These are phyloP conservation scores for Corythoichthys intestinalis DNA, from an alignment of 2,113 vertebrate genomes.

Conservation along the genomic window DNA sequence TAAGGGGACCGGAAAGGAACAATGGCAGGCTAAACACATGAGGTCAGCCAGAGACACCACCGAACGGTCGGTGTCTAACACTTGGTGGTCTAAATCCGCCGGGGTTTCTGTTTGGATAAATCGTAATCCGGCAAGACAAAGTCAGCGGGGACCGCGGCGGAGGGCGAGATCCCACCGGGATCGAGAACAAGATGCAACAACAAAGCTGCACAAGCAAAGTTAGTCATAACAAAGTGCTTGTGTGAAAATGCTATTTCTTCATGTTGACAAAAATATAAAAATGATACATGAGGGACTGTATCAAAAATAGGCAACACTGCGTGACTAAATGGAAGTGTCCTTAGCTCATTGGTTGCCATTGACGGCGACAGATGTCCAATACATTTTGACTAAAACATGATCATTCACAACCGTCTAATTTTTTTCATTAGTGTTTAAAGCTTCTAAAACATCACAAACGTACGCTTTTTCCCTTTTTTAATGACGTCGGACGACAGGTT, in stretches of 20 bases:
- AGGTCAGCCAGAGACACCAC: slow-evolving; percentile 62
- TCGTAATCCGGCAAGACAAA: slow-evolving; percentile 52
- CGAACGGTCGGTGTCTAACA: slow-evolving; percentile 56
- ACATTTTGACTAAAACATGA: neutral
- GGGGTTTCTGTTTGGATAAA: slow-evolving; percentile 56
- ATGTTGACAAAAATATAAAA: neutral
- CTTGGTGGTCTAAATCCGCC: slow-evolving; percentile 40
- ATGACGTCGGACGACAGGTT: neutral
- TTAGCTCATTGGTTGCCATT: no score
- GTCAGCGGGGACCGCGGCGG: slow-evolving; percentile 45
- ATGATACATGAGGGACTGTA: neutral
- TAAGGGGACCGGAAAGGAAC: slow-evolving; percentile 63
- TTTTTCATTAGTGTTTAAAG: neutral
- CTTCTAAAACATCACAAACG: neutral
- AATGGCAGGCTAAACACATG: slow-evolving; percentile 77
- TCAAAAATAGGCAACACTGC: no score
- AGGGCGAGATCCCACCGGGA: slow-evolving; percentile 36
- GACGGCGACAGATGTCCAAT: no score
- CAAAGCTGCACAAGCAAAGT: slow-evolving; percentile 52
- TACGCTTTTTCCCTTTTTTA: neutral
- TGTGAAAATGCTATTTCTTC: neutral
- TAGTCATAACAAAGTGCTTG: slow-evolving; percentile 6
- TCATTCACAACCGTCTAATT: neutral
- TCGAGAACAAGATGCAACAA: slow-evolving; percentile 39
- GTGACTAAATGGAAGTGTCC: no score